A percentile compares a stretch with the other conserved stretches of the same genome.
Conservation (phyloP, 2,797 vertebrate species). For the Lutjanus campechanus region DNA sequence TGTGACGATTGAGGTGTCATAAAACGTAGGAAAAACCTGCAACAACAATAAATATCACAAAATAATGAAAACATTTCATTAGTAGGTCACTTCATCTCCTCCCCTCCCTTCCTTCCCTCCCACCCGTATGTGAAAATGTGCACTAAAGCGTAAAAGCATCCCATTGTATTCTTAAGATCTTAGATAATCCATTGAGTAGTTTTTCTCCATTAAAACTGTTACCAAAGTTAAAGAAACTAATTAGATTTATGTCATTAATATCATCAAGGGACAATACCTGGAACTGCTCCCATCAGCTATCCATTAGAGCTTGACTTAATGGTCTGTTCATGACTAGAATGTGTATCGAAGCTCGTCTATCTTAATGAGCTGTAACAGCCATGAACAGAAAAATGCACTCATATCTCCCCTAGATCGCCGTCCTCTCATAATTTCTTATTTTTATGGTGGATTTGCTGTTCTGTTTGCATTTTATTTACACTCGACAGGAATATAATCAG, state of each 20-base stretch:
- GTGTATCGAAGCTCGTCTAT: slow-evolving; percentile 4
- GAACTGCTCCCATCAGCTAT: slow-evolving; percentile 9
- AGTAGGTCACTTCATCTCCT: not conserved
- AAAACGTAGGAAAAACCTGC: not conserved
- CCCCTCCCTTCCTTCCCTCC: too few relatives aligned
- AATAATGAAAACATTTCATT: not conserved
- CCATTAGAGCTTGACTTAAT: slow-evolving; percentile 34
- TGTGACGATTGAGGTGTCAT: not conserved
- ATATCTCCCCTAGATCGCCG: not conserved
- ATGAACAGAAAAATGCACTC: slow-evolving; percentile 17
- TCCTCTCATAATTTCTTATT: not conserved
- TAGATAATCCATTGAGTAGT: not conserved
- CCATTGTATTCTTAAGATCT: not conserved
- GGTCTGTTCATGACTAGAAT: slow-evolving; percentile 27
- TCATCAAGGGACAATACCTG: slow-evolving; percentile 26
- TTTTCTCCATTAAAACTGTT: not conserved
- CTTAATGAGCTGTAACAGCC: slow-evolving; percentile 33
- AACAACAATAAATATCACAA: not conserved
- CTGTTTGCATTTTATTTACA: slow-evolving; percentile 10
- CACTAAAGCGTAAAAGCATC: not conserved
- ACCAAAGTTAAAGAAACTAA: slow-evolving; percentile 5
- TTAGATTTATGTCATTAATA: slow-evolving; percentile 9
- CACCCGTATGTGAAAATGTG: not conserved
- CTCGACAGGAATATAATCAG: too few relatives aligned
- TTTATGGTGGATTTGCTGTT: slow-evolving; percentile 10